phyloP scores from a whole-genome alignment of 2,888 invertebrate genomes.

The Elmis aenea region DNA sequence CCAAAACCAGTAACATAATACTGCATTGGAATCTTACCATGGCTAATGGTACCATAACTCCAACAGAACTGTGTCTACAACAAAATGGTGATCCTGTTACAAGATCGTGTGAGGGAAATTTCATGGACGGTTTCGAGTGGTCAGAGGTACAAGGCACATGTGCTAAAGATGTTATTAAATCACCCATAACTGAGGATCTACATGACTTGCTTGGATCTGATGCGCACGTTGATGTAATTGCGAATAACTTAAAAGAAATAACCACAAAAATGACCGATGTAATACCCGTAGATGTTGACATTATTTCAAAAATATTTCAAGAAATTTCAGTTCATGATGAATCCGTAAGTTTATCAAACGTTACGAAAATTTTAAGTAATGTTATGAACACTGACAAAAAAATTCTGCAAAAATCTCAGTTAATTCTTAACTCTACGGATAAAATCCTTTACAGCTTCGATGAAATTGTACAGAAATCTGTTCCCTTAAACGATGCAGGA shows the following conservation, averaged over 20 bases:
- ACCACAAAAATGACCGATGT: conserved; percentile 7
- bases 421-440: conserved; percentile 6
- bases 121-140: conserved; percentile 53
- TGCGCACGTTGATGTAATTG: conserved; percentile 5
- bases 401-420: conserved; percentile 4
- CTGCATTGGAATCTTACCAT: conserved; percentile 46
- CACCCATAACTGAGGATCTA: conserved; percentile 12
- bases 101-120: conserved; percentile 52
- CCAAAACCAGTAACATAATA: conserved; percentile 5
- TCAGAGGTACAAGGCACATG: conserved; percentile 36
- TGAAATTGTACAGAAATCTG: neutral
- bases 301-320: neutral
- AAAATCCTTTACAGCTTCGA: conserved; percentile 6
- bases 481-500: neutral
- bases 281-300: conserved; percentile 14
- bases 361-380: conserved; percentile 3
- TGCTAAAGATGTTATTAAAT: conserved; percentile 3
- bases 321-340: neutral
- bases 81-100: conserved; percentile 53
- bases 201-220: conserved; percentile 10
- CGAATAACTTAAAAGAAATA: conserved; percentile 6
- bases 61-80: conserved; percentile 53
- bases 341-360: neutral
- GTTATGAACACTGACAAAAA: conserved; percentile 3
- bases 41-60: conserved; percentile 50